Conservation (phyloP, 2,888 invertebrate genomes). For the Diarsia rubi region DNA sequence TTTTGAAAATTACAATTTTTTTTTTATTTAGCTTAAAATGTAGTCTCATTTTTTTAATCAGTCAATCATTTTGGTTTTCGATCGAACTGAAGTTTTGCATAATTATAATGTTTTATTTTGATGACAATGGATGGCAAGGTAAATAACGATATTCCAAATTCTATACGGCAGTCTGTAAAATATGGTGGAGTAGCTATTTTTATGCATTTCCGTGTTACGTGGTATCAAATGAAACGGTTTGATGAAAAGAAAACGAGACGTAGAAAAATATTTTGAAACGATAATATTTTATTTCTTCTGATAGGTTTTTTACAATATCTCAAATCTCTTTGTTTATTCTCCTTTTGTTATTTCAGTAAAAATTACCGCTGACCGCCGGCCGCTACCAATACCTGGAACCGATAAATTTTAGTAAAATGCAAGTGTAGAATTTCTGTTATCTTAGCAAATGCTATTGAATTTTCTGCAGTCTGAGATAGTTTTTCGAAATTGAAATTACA, state of each 20-base stretch:
- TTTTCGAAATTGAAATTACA: slow-evolving; percentile 17
- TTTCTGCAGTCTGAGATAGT: not conserved
- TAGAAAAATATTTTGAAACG: not conserved
- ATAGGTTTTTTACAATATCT: not conserved
- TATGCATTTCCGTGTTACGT: not conserved
- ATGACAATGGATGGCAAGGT: too few species aligned
- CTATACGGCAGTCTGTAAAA: not conserved
- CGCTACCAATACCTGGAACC: slow-evolving; percentile 11
- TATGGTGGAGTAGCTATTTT: not conserved
- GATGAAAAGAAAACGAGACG: not conserved
- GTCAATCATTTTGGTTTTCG: not conserved
- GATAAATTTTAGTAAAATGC: slow-evolving; percentile 37
- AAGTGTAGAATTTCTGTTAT: not conserved
- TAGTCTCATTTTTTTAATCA: too few species aligned
- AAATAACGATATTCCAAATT: not conserved
- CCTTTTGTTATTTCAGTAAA: not conserved
- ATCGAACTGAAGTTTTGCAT: not conserved
- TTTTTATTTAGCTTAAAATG: too few species aligned
- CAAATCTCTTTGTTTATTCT: not conserved
- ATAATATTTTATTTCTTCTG: not conserved
- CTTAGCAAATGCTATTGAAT: slow-evolving; percentile 2
- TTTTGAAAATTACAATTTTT: too few species aligned
- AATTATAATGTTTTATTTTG: too few species aligned
- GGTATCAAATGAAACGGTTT: not conserved
- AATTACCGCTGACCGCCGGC: slow-evolving; percentile 18